A percentile compares a stretch with the other conserved stretches of the same genome.
Conservation (phyloP, 1,140 invertebrate species). For the Drosophila tropicalis region DNA sequence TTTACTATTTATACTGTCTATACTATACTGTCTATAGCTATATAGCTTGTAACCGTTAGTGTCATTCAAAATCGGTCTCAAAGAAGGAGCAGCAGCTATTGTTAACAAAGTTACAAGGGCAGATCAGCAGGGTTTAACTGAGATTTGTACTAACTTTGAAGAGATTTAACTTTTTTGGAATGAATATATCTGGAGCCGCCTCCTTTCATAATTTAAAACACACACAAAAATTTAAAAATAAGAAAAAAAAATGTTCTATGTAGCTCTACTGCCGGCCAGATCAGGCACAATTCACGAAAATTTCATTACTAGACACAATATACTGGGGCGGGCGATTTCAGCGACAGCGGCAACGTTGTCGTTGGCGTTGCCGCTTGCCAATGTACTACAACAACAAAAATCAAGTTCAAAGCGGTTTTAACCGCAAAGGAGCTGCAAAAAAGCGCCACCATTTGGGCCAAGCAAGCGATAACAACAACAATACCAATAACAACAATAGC, state of each 20-base stretch:
- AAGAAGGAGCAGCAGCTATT: background rate
- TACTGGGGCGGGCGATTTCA: slow-evolving; percentile 1
- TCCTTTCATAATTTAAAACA: slow-evolving; percentile 7
- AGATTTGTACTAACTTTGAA: slow-evolving; percentile 57
- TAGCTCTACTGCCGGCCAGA: background rate
- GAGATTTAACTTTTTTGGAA: slow-evolving; percentile 37
- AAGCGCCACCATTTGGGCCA: slow-evolving; percentile 61
- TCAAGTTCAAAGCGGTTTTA: slow-evolving; percentile 73
- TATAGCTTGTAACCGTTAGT: too few relatives aligned
- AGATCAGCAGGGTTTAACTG: slow-evolving; percentile 18
- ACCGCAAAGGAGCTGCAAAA: slow-evolving; percentile 53
- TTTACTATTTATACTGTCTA: background rate
- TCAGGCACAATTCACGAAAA: slow-evolving; percentile 32
- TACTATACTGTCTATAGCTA: too few relatives aligned
- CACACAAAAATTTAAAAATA: slow-evolving; percentile 1
- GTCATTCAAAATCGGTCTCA: too few relatives aligned
- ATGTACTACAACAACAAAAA: slow-evolving; percentile 54
- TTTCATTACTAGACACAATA: slow-evolving; percentile 37
- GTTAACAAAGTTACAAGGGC: background rate
- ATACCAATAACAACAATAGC: slow-evolving; percentile 16
- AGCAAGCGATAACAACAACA: slow-evolving; percentile 34
- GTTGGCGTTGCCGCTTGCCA: slow-evolving; percentile 19
- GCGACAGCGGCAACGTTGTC: too few relatives aligned
- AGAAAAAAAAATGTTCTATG: background rate
- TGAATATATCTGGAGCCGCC: slow-evolving; percentile 33